These are phyloP conservation scores for Magallana nippona DNA, from an alignment of 2,888 invertebrate genomes.

Conservation along the genomic window DNA sequence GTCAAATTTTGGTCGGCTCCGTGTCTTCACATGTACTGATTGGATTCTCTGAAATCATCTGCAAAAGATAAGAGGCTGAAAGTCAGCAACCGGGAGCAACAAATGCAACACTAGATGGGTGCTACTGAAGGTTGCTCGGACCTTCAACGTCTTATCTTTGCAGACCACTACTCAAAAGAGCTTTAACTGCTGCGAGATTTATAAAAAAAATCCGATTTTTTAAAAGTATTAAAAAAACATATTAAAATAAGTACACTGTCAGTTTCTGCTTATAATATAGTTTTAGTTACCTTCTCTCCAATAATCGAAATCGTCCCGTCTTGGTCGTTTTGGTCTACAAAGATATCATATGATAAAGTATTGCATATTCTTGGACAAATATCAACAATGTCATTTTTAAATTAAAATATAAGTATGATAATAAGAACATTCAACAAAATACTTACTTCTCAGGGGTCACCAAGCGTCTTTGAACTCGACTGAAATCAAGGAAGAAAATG, in stretches of 20 bases:
- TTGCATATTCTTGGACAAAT: too few relatives aligned
- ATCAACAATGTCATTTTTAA: too few relatives aligned
- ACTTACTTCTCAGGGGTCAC: slow-evolving; percentile 46
- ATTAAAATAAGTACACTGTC: too few relatives aligned
- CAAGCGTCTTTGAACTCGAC: neutral
- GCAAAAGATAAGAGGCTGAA: slow-evolving; percentile 41
- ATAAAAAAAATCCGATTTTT: too few relatives aligned
- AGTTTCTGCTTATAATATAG: too few relatives aligned
- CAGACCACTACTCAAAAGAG: neutral
- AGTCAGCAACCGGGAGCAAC: slow-evolving; percentile 12
- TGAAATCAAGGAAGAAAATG: neutral
- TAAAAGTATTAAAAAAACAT: too few relatives aligned
- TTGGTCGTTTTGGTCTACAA: slow-evolving; percentile 16
- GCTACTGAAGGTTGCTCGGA: neutral
- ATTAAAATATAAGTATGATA: too few relatives aligned
- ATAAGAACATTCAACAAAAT: too few relatives aligned
- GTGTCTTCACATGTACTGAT: slow-evolving; percentile 6
- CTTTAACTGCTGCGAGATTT: too few relatives aligned
- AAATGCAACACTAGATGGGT: neutral
- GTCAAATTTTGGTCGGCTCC: too few relatives aligned
- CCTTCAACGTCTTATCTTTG: slow-evolving; percentile 1
- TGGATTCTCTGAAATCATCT: slow-evolving; percentile 36
- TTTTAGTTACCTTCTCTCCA: slow-evolving; percentile 45
- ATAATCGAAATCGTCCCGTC: slow-evolving; percentile 37
- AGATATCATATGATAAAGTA: too few relatives aligned